Evolutionary conservation across 2,113 vertebrate genomes (phyloP), one percentile per base, ranked within the genome.

Genomic region (Epinephelus moara): DNA sequence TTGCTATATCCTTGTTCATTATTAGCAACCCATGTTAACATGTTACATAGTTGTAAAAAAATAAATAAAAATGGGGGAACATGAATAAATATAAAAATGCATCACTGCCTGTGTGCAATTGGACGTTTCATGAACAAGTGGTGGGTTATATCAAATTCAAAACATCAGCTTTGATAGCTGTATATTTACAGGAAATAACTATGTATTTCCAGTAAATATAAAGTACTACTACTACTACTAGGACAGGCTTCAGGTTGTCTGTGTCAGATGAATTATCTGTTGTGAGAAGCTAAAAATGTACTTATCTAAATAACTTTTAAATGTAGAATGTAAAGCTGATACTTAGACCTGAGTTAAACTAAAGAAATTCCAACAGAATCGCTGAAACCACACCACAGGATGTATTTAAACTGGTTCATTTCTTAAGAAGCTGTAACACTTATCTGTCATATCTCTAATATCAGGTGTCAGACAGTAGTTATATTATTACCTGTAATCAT

Each of bases 401-500:
- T 52, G 45, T 14, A 8, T 1, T 19, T 10, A 70, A 40, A 40
- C 15, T 19, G 4, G 21, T 56, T 57, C 0, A 57, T 27, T 57
- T 56, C 14, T 64, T 42, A 30, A 4, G 15, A 33, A 8, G 17
- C 6, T 67, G 6, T 19, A 19, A 69, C 19, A 25, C 14, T 18
- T 56, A 19, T 45, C 21, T 13, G 14, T 72, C 40, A 47, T 2
- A 40, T 25, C 15, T 57, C 14, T 72, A 57, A 71, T 45, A 71
- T 30, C 30, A 30, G 30, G 30, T 30, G 30, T 30, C 30, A 30
- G 30, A 30, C 4, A 30, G 30, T 30, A 30, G 30, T 30, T 30
- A 30, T 4, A 30, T 21, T 47, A 42, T 74, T 74, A 74, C 71
- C 71, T 61, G 25, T 23, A 30, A 61, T 17, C 19, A n/a, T 19